Evolutionary conservation across 2,888 invertebrate species (phyloP).

Genomic region (Perizoma affinitatum): DNA sequence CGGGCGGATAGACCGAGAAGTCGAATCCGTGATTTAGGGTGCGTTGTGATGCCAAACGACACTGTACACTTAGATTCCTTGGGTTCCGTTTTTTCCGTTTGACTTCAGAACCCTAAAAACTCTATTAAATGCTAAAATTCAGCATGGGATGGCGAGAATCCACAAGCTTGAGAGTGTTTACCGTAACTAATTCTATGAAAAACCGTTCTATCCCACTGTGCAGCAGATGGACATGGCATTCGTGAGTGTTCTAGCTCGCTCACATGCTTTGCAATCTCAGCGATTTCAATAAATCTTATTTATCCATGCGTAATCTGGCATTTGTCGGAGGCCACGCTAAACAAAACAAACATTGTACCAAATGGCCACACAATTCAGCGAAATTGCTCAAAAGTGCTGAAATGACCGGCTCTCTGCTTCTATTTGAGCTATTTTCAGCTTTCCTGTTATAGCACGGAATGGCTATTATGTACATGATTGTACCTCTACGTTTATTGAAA

Average conservation of each 20-base stretch:
- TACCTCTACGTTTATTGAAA: too few relatives aligned
- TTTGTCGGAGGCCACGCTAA: slow-evolving; percentile 40
- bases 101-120: too few relatives aligned
- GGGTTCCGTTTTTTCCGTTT: too few relatives aligned
- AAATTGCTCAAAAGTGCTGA: slow-evolving; percentile 72
- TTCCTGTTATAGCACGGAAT: slow-evolving; percentile 17
- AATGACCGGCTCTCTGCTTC: slow-evolving; percentile 67
- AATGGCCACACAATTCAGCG: slow-evolving; percentile 51
- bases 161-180: too few relatives aligned
- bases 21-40: too few relatives aligned
- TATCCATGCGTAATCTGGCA: slow-evolving; percentile 40
- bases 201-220: slow-evolving; percentile 2
- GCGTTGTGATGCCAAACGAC: too few relatives aligned
- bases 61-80: too few relatives aligned
- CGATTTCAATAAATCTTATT: slow-evolving; percentile 34
- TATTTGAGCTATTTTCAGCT: slow-evolving; percentile 31
- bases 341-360: slow-evolving; percentile 62
- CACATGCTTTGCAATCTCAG: slow-evolving; percentile 23
- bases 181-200: slow-evolving; percentile 2
- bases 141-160: too few relatives aligned
- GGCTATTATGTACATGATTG: background rate
- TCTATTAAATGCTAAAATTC: too few relatives aligned
- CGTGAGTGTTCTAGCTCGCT: slow-evolving; percentile 15
- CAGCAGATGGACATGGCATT: slow-evolving; percentile 3
- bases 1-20: too few relatives aligned